Evolutionary conservation across 2,113 vertebrate species (phyloP).

Genomic region (Salvelinus alpinus): DNA sequence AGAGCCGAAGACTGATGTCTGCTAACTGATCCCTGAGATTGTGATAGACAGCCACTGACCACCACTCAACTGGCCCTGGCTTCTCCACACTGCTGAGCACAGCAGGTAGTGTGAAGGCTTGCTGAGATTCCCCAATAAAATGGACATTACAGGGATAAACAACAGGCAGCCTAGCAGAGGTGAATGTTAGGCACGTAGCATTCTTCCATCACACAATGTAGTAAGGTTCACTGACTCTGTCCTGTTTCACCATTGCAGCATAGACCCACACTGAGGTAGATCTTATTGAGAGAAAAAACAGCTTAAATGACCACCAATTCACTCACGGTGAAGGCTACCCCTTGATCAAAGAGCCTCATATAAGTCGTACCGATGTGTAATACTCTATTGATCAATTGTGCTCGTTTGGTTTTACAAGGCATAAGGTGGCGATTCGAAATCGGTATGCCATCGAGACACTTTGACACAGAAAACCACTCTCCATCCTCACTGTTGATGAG

Average conservation of each 20-base stretch:
- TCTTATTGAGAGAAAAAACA: conserved; percentile 65
- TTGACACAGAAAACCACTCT: conserved; percentile 14
- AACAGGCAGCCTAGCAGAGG: conserved; percentile 70
- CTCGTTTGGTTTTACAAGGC: not conserved
- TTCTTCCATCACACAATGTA: conserved; percentile 74
- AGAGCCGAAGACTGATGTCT: conserved; percentile 64
- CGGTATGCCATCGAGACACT: not conserved
- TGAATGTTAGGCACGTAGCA: conserved; percentile 75
- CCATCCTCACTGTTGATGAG: conserved; percentile 22
- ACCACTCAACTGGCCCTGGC: conserved; percentile 69
- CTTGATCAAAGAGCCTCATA: conserved; percentile 26
- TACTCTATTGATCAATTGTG: not conserved
- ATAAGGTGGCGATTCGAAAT: not conserved
- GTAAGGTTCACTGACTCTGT: conserved; percentile 77
- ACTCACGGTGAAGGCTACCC: conserved; percentile 23
- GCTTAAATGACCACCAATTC: conserved; percentile 47
- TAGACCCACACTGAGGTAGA: conserved; percentile 65
- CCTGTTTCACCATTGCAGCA: conserved; percentile 71
- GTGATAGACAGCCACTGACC: conserved; percentile 80
- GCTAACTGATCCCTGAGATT: conserved; percentile 79
- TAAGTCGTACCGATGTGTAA: not conserved
- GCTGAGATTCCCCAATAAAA: conserved; percentile 82
- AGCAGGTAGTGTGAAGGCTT: conserved; percentile 74
- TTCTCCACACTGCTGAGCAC: conserved; percentile 77
- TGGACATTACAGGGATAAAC: conserved; percentile 83